These are phyloP conservation scores for Odontesthes bonariensis DNA, from an alignment of 2,113 vertebrate genomes.

Conservation along the genomic window DNA sequence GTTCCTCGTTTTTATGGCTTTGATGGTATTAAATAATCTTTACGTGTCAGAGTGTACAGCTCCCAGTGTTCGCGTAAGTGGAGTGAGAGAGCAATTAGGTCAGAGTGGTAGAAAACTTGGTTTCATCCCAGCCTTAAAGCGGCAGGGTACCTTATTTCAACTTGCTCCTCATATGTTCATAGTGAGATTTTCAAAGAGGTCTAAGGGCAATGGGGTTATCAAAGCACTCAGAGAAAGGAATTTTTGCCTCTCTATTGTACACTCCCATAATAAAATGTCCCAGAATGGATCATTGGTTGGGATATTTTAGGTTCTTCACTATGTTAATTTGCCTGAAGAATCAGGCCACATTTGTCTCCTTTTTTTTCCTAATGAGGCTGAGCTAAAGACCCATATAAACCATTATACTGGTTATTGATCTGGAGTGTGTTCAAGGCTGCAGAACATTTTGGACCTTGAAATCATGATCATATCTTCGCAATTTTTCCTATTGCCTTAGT, in stretches of 20 bases:
- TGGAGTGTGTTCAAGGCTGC: constrained; percentile 38
- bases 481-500: not conserved
- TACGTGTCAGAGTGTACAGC: constrained; percentile 80
- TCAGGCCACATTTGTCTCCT: constrained; percentile 74
- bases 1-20: constrained; percentile 77
- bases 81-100: constrained; percentile 79
- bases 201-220: constrained; percentile 68
- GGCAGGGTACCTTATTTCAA: constrained; percentile 59
- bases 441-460: constrained; percentile 49
- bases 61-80: constrained; percentile 72
- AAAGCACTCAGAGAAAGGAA: constrained; percentile 53
- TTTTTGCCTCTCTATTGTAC: constrained; percentile 53
- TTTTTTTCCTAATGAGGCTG: constrained; percentile 75
- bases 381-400: constrained; percentile 72
- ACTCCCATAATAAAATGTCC: constrained; percentile 69
- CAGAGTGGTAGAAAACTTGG: constrained; percentile 75
- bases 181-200: constrained; percentile 68
- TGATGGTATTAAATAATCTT: constrained; percentile 87
- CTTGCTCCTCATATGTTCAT: constrained; percentile 59
- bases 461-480: constrained; percentile 32
- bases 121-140: constrained; percentile 76
- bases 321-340: constrained; percentile 80
- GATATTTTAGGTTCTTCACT: constrained; percentile 77
- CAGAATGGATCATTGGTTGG: constrained; percentile 65
- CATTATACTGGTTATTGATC: constrained; percentile 74